Conservation (phyloP, 2,113 vertebrate genomes). For the Sorex fumeus region DNA sequence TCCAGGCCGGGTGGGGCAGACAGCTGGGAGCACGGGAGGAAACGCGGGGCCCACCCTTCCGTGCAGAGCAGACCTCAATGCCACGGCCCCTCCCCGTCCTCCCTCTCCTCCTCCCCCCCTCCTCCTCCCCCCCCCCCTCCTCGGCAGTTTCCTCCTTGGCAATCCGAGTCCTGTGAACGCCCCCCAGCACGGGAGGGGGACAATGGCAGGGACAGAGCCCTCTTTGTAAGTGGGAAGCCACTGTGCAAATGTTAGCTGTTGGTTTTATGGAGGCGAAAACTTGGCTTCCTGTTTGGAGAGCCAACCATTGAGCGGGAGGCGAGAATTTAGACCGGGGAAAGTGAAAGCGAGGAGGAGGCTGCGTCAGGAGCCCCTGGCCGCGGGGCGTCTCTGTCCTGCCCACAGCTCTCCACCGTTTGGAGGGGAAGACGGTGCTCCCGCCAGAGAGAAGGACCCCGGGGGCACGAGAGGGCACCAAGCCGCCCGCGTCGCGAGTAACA, state of each 20-base stretch:
- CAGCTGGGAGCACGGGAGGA: too few species aligned
- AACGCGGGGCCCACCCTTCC: too few species aligned
- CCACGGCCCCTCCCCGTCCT: too few species aligned
- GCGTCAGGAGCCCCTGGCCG: not conserved
- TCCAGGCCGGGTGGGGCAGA: too few species aligned
- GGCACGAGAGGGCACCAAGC: too few species aligned
- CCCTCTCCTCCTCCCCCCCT: too few species aligned
- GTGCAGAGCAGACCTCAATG: too few species aligned
- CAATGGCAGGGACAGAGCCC: conserved; percentile 56
- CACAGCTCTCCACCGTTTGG: too few species aligned
- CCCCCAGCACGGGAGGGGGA: not conserved
- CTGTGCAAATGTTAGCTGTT: conserved; percentile 67
- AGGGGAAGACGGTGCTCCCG: not conserved
- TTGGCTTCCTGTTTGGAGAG: conserved; percentile 76
- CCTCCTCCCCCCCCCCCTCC: too few species aligned
- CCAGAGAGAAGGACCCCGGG: not conserved
- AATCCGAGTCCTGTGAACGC: not conserved
- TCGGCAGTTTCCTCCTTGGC: not conserved
- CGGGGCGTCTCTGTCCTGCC: too few species aligned
- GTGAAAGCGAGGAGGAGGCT: conserved; percentile 21
- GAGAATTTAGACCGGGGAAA: conserved; percentile 38
- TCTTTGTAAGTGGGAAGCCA: conserved; percentile 71
- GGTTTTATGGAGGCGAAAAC: conserved; percentile 69
- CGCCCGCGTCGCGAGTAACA: too few species aligned
- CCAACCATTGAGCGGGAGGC: conserved; percentile 63